Conservation (phyloP, 2,797 vertebrate species). For the Atherinosoma microstoma region DNA sequence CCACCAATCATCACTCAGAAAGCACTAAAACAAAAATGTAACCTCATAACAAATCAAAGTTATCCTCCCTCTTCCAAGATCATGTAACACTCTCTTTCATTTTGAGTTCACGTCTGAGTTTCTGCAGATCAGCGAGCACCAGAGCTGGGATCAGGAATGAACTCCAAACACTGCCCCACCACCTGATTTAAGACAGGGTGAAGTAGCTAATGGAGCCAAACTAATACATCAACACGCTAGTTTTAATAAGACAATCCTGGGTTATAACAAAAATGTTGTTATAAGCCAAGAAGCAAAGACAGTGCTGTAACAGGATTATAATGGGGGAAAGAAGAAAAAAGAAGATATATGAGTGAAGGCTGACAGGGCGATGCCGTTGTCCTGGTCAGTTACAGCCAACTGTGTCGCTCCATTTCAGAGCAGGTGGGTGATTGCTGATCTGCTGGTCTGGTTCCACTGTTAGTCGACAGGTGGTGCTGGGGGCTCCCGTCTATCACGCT, state of each 20-base stretch:
- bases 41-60: background rate
- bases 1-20: constrained; percentile 21
- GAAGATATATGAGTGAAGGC: constrained; percentile 36
- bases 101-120: constrained; percentile 26
- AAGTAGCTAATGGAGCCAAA: constrained; percentile 19
- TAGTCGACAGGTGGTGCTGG: constrained; percentile 95
- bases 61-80: background rate
- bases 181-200: constrained; percentile 20
- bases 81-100: constrained; percentile 50
- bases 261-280: background rate
- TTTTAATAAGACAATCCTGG: constrained; percentile 1
- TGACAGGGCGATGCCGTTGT: constrained; percentile 41
- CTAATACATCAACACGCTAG: background rate
- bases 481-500: constrained; percentile 87
- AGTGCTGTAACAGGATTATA: constrained; percentile 14
- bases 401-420: constrained; percentile 51
- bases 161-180: constrained; percentile 19
- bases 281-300: constrained; percentile 16
- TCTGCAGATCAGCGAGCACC: constrained; percentile 10
- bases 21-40: constrained; percentile 13
- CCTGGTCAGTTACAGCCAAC: constrained; percentile 42
- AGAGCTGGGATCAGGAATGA: constrained; percentile 8
- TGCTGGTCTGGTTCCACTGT: constrained; percentile 36
- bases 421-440: constrained; percentile 55
- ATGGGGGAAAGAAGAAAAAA: constrained; percentile 18